phyloP scores from a whole-genome alignment of 2,797 vertebrate species.

The Spondyliosoma cantharus region DNA sequence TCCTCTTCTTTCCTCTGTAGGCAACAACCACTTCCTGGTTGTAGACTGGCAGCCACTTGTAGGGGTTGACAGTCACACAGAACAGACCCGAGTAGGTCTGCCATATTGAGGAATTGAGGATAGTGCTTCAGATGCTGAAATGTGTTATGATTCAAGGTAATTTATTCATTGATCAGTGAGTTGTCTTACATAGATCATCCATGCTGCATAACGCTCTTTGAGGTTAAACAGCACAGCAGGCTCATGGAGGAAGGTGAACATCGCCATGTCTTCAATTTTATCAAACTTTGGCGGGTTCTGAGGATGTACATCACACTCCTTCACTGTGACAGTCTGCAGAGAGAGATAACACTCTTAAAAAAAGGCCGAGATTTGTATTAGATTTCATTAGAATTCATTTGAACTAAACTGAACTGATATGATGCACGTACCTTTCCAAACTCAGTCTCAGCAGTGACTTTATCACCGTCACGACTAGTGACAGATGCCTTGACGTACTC shows the following conservation, averaged over 20 bases:
- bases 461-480: slow-evolving; percentile 86
- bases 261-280: slow-evolving; percentile 93
- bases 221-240: slow-evolving; percentile 91
- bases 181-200: slow-evolving; percentile 93
- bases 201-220: slow-evolving; percentile 92
- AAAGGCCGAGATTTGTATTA: not conserved
- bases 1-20: slow-evolving; percentile 92
- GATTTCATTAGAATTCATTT: not conserved
- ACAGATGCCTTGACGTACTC: slow-evolving; percentile 88
- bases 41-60: slow-evolving; percentile 92
- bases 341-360: not conserved
- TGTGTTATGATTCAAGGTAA: not conserved
- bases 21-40: slow-evolving; percentile 87
- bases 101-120: not conserved
- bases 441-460: slow-evolving; percentile 86
- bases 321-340: slow-evolving; percentile 85
- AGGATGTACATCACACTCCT: slow-evolving; percentile 86
- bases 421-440: slow-evolving; percentile 84
- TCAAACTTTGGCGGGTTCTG: slow-evolving; percentile 87
- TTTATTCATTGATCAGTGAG: not conserved
- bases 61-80: slow-evolving; percentile 90
- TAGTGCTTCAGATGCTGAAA: not conserved
- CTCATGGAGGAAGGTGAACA: slow-evolving; percentile 29
- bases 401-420: not conserved
- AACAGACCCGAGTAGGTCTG: slow-evolving; percentile 92